These are phyloP conservation scores for Zosterops borbonicus DNA, from an alignment of 2,113 vertebrate species.

Conservation along the genomic window DNA sequence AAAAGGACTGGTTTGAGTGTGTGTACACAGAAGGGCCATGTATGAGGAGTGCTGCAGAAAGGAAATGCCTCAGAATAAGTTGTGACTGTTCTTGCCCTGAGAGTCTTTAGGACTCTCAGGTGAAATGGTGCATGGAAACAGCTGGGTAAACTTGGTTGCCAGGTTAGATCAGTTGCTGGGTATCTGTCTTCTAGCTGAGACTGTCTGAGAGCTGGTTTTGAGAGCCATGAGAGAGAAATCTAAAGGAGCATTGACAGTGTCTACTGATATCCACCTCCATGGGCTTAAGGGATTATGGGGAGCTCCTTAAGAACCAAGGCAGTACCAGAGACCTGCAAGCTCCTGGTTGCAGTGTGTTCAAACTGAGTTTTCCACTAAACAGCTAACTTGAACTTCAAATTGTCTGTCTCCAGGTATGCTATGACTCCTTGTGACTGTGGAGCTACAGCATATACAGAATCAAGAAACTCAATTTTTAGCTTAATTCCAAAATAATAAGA, in stretches of 20 bases:
- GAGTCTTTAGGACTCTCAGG: background rate
- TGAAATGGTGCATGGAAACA: background rate
- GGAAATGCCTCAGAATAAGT: background rate
- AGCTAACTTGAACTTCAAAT: background rate
- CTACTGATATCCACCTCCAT: fast-evolving
- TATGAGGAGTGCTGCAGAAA: background rate
- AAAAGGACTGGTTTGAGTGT: background rate
- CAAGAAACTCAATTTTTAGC: background rate
- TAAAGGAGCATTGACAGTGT: background rate
- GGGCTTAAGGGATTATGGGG: background rate
- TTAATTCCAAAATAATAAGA: background rate
- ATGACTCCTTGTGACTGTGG: fast-evolving
- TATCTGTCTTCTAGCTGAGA: background rate
- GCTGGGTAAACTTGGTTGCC: background rate
- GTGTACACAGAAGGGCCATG: background rate
- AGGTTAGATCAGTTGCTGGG: background rate
- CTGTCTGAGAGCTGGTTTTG: background rate
- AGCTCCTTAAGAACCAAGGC: background rate
- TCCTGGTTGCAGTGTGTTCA: background rate
- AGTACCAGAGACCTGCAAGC: background rate
- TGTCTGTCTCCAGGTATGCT: background rate
- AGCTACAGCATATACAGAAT: background rate
- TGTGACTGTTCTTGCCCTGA: background rate
- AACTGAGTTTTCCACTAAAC: background rate
- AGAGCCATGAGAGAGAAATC: background rate